These are phyloP conservation scores for Paedocypris sp. DNA, from an alignment of 2,113 vertebrate species.

Conservation along the genomic window DNA sequence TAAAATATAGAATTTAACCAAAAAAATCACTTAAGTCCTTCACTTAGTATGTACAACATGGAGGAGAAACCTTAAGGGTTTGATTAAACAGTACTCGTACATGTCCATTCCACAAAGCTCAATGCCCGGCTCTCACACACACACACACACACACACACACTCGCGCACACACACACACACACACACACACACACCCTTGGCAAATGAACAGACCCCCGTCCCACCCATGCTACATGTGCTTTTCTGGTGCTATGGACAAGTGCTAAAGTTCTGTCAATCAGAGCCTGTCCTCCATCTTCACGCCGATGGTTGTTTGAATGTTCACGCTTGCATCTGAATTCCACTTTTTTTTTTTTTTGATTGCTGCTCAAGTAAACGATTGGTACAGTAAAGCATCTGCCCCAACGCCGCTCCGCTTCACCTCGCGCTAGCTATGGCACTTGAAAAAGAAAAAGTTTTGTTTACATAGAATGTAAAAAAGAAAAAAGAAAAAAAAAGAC, in stretches of 20 bases:
- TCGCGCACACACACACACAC: constrained; percentile 15
- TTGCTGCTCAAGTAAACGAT: constrained; percentile 54
- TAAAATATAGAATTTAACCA: constrained; percentile 98
- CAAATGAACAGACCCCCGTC: constrained; percentile 9
- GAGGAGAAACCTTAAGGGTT: constrained; percentile 66
- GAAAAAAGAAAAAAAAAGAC: too few relatives aligned
- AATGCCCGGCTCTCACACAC: constrained; percentile 30
- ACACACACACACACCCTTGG: constrained; percentile 25
- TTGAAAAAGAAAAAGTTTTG: constrained; percentile 48
- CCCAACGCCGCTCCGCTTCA: constrained; percentile 46
- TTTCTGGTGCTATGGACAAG: constrained; percentile 23
- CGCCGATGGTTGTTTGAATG: constrained; percentile 43
- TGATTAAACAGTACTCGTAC: constrained; percentile 72
- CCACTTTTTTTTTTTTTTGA: constrained; percentile 47
- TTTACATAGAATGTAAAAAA: constrained; percentile 43
- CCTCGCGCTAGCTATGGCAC: constrained; percentile 63
- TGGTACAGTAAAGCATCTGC: constrained; percentile 52
- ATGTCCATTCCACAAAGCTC: constrained; percentile 45
- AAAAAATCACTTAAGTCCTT: constrained; percentile 83
- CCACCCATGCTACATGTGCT: constrained; percentile 15
- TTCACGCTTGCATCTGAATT: constrained; percentile 48
- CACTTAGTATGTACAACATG: constrained; percentile 83
- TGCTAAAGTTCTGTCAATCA: constrained; percentile 48
- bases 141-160: constrained; percentile 16
- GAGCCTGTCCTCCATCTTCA: constrained; percentile 39